Base-by-base conservation (phyloP, 2,888 invertebrate genomes). In the Euzophera pinguis region DNA sequence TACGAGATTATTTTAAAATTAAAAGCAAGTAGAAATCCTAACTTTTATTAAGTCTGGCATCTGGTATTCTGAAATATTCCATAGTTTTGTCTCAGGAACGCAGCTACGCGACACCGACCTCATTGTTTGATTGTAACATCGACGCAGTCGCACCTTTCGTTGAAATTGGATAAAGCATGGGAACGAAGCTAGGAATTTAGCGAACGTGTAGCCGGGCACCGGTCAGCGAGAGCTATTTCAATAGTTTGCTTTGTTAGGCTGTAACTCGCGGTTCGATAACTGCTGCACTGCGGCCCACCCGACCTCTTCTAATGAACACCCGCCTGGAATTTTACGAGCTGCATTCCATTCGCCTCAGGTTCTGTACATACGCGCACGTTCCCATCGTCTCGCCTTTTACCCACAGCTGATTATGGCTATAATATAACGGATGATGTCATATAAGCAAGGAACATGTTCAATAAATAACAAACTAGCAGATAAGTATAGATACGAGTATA, bases 121-220 rank as follows among this genome's bases (percentile, higher is more conserved):
- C 75, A 87, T 89, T 88, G 87, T 88, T 84, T 75, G 73, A 72
- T 75, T 78, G 74, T 82, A 78, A 81, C 74, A 77, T 73, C 74
- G 70, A 70, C 75, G 72, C 76, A 78, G 73, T 77, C 78, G 69
- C 76, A 78, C 74, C 73, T 78, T 77, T 81, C 80, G 78, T 76
- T 87, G 88, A 86, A 89, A 88, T 87, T 78, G 85, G 85, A 89
- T 87, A 87, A 84, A 84, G 80, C 86, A 80, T 89, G 89, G 87
- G 90, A 89, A 89, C 84, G 65, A 67, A 73, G 70, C 64, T 72
- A 69, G 87, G 88, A 87, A 85, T 86, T 80, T 81, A 81, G 77
- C 76, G 75, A 70, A 73, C 77, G 75, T 75, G 71, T 73, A 32
- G 22, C 34, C 75, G 72, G 13, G 48, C 17, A 6, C 22, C 64